Base-by-base conservation (phyloP, 2,797 vertebrate genomes). In the Typhlichthys subterraneus region DNA sequence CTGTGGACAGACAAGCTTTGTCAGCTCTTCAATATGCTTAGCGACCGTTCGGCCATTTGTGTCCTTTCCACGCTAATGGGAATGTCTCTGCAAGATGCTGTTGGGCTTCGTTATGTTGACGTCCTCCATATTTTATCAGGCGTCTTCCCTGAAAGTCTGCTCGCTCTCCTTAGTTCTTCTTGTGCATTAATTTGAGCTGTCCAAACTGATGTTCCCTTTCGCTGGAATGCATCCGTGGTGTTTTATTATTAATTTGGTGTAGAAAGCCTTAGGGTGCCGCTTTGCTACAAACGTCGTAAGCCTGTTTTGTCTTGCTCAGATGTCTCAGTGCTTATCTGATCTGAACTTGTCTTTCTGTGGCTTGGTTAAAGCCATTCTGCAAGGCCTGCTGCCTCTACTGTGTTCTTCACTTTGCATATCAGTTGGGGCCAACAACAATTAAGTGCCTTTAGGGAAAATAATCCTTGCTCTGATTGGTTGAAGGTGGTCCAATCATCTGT, bases 1-100 rank as follows among this genome's bases (percentile, higher is more conserved):
- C 51, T 15, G 45, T 58, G 53, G 3, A 72, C 31, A 3, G 13
- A 59, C 45, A 71, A 45, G 12, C 38, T 31, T 49, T 66, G 29
- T 64, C 14, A 45, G 12, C 53, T 14, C 45, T 63, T 12, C 58
- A 56, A 54, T 8, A 29, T 14, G 1, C 12, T 33, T 0, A 2
- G 4, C 53, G 12, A 55, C 42, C 38, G 6, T 7, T 12, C 13
- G 12, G 46, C 10, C 10, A 13, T 53, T 59, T 23, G 10, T 59
- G 52, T n/a, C 14, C 60, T 51, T 51, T 33, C 45, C 14, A n/a
- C 55, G 12, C 10, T 57, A 14, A 56, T 56, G 45, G 57, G 6
- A 29, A 29, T 15, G 45, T 49, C 19, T 2, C 8, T 11, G 49
- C 46, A 48, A 31, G 17, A 58, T 17, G 13, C 10, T 17, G 46